Evolutionary conservation across 2,113 vertebrate genomes (phyloP).

Genomic region (Trichechus manatus): DNA sequence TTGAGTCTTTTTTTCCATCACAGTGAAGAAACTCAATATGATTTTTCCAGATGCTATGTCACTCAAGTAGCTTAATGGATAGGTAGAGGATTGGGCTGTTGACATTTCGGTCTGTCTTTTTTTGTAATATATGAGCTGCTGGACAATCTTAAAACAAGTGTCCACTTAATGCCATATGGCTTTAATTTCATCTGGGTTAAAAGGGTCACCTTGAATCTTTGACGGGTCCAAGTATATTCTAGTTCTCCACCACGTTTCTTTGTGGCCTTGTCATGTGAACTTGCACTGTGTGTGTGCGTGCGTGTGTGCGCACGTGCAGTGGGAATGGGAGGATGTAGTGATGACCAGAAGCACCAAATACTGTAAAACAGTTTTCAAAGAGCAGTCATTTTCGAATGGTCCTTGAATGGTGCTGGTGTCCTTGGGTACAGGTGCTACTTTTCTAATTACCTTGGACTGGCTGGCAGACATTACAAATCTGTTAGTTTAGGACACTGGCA

Average conservation of each 20-base stretch:
- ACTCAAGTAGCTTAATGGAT: slow-evolving; percentile 3
- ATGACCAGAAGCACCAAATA: slow-evolving; percentile 61
- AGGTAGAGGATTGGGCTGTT: not conserved
- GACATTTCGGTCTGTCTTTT: not conserved
- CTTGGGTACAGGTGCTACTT: not conserved
- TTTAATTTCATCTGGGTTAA: slow-evolving; percentile 23
- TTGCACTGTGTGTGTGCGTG: not conserved
- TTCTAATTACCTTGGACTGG: not conserved
- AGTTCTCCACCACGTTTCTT: not conserved
- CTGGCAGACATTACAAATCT: accelerated
- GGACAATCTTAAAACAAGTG: not conserved
- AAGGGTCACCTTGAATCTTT: not conserved
- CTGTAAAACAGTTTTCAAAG: not conserved
- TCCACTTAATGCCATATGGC: not conserved
- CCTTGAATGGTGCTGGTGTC: not conserved
- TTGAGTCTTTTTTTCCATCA: slow-evolving; percentile 45
- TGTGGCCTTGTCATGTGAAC: not conserved
- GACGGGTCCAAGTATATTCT: not conserved
- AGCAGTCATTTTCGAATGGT: not conserved
- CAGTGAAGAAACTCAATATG: slow-evolving; percentile 70
- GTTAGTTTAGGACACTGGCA: not conserved
- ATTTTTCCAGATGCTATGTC: not conserved
- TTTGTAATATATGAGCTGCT: not conserved
- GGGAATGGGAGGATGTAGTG: not conserved
- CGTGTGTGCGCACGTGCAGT: not conserved